Base-by-base conservation (phyloP, 2,888 invertebrate species). In the Pseudococcus viburni region DNA sequence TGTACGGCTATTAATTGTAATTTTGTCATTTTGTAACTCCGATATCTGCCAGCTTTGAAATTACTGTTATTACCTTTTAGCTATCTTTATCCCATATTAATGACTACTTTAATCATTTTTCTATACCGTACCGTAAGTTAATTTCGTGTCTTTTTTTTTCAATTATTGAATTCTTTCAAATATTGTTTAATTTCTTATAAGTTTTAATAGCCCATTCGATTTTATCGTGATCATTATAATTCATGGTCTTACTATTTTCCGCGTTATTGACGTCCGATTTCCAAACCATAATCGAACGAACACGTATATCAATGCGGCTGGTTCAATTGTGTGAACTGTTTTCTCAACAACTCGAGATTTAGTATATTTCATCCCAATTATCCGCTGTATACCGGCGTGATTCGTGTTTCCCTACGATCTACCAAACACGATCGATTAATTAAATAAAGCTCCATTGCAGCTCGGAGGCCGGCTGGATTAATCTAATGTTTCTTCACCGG, bases 11-110 rank as follows among this genome's bases (percentile, higher is more conserved):
- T 88, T 88, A 88, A 88, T 88, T 88, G 88, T 88, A 88, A 88
- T 88, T 88, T 88, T 88, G 88, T 88, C 88, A 88, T 88, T 88
- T 83, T 88, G 83, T 88, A 88, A 88, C 88, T 88, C 83, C 88
- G 88, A 88, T 88, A 88, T 88, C 88, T 88, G 80, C 88, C 86
- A 88, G 88, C 80, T 88, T 88, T 83, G 19, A 88, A 88, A 88
- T 88, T 88, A 88, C 88, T 83, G 80, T 88, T 88, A 88, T 88
- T 88, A 88, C 83, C 51, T 55, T 88, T 83, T 80, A 88, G 51
- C 83, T 88, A 88, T 83, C 88, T 88, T 88, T 88, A 88, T 88
- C 88, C 83, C 83, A 83, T 88, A 88, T 88, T 88, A 83, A 88
- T 88, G 88, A 88, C 88, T 88, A 88, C 88, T 88, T 88, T 55